A percentile compares a stretch with the other conserved stretches of the same genome.
These are phyloP conservation scores for Pachycephala philippinensis DNA, from an alignment of 2,113 vertebrate species.

Conservation along the genomic window DNA sequence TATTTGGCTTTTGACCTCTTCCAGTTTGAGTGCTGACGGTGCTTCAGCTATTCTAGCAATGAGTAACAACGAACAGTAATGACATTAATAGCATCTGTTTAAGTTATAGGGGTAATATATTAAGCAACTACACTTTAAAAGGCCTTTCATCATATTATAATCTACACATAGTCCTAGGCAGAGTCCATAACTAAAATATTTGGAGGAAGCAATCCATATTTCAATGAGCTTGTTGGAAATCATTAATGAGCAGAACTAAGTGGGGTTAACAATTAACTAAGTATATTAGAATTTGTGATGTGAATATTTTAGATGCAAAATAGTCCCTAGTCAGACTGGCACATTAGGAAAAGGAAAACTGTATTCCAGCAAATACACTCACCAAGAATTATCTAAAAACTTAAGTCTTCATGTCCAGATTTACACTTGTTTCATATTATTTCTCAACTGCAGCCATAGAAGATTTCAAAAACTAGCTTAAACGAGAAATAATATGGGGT, in stretches of 20 bases:
- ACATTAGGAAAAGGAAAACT: neutral
- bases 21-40: neutral
- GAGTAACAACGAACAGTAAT: neutral
- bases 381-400: neutral
- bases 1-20: neutral
- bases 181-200: neutral
- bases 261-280: neutral
- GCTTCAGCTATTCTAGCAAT: neutral
- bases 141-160: neutral
- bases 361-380: neutral
- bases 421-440: neutral
- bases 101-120: neutral
- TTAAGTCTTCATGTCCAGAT: neutral
- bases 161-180: neutral
- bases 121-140: neutral
- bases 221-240: neutral
- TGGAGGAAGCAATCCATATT: neutral
- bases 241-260: neutral
- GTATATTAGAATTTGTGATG: neutral
- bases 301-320: neutral
- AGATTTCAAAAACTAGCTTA: neutral
- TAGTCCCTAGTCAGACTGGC: neutral
- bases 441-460: neutral
- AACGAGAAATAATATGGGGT: neutral
- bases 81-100: neutral